A percentile compares a stretch with the other conserved stretches of the same genome.
phyloP scores from a whole-genome alignment of 2,113 vertebrate species.

The Thryonomys swinderianus region DNA sequence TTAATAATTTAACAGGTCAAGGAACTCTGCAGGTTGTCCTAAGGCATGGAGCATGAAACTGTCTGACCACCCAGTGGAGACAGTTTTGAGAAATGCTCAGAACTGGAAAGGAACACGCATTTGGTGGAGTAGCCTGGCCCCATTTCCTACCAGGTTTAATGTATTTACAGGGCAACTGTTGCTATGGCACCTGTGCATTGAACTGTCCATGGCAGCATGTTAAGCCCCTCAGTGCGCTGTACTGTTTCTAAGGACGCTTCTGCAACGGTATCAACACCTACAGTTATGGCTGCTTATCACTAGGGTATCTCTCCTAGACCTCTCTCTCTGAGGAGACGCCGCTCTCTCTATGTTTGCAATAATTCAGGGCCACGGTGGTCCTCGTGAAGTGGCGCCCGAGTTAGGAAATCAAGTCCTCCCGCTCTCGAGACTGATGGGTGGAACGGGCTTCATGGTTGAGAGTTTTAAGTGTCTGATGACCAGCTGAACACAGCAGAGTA shows the following conservation, averaged over 20 bases:
- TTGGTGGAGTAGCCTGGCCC: background rate
- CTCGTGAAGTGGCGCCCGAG: background rate
- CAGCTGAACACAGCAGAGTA: background rate
- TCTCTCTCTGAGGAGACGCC: constrained; percentile 1
- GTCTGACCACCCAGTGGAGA: background rate
- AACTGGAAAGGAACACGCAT: background rate
- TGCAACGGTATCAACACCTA: background rate
- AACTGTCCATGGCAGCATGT: background rate
- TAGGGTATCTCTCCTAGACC: background rate
- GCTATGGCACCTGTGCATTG: background rate
- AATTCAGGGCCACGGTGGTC: background rate
- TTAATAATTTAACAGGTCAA: constrained; percentile 61
- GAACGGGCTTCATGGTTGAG: background rate
- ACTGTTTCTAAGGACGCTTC: constrained; percentile 64
- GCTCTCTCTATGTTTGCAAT: background rate
- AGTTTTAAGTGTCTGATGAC: background rate
- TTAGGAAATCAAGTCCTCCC: background rate
- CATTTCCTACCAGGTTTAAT: background rate
- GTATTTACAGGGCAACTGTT: constrained; percentile 15
- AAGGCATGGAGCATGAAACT: background rate
- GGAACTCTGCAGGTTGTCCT: background rate
- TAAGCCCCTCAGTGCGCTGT: background rate
- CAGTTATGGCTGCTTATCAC: background rate
- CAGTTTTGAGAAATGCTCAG: constrained; percentile 12
- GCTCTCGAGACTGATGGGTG: background rate